Evolutionary conservation across 2,797 vertebrate species (phyloP).

Genomic region (Coreius guichenoti): DNA sequence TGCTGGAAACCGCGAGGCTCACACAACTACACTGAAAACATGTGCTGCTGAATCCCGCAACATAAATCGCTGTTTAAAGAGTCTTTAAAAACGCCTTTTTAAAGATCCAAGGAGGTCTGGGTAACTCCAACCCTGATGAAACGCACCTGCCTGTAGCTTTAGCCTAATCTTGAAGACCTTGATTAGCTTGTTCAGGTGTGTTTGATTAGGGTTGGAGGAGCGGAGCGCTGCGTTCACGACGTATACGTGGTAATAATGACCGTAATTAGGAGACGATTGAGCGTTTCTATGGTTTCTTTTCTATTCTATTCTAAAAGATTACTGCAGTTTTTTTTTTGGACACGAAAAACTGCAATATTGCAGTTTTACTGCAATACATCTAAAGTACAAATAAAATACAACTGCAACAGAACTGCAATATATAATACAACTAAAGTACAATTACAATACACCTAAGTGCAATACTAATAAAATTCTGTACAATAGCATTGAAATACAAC

Average conservation of each 20-base stretch:
- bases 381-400: background rate
- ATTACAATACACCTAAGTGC: background rate
- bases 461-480: background rate
- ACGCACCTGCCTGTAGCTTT: background rate
- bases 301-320: no score
- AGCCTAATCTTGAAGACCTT: background rate
- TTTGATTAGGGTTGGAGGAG: background rate
- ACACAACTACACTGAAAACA: no score
- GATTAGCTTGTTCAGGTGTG: slow-evolving; percentile 2
- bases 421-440: background rate
- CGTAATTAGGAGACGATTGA: no score
- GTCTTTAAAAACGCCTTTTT: background rate
- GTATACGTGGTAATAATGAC: no score
- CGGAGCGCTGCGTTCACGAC: background rate
- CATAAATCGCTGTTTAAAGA: background rate
- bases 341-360: no score
- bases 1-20: slow-evolving; percentile 37
- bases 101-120: background rate
- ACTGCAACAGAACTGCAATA: background rate
- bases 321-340: no score
- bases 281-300: no score
- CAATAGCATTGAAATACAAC: background rate
- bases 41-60: background rate
- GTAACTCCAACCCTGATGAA: background rate
- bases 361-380: background rate